These are phyloP conservation scores for Bombus superbus DNA, from an alignment of 1,140 invertebrate species.

Conservation along the genomic window DNA sequence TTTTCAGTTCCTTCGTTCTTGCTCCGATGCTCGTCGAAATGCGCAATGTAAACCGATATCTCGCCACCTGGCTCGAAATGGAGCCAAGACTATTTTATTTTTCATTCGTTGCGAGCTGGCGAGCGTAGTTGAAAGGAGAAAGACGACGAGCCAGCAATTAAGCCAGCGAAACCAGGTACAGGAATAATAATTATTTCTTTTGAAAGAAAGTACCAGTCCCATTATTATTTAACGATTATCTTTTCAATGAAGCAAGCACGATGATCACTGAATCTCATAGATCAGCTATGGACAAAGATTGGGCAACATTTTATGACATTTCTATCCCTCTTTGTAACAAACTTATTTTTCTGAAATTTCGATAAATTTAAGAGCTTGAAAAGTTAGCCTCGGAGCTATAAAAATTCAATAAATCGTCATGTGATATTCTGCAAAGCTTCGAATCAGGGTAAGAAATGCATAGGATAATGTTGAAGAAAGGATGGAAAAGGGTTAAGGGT, in stretches of 20 bases:
- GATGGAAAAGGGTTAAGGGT: not conserved
- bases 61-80: constrained; percentile 16
- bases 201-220: not conserved
- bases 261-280: not conserved
- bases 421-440: too few relatives aligned
- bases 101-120: not conserved
- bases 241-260: not conserved
- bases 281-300: not conserved
- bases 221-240: constrained; percentile 16
- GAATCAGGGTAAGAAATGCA: not conserved
- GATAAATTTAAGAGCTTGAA: not conserved
- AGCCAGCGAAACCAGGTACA: not conserved
- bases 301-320: not conserved
- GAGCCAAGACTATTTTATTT: constrained; percentile 48
- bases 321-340: not conserved
- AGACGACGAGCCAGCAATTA: constrained; percentile 4
- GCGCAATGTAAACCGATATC: constrained; percentile 40
- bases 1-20: not conserved
- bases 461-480: not conserved
- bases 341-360: not conserved
- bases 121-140: not conserved
- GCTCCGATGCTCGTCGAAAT: not conserved
- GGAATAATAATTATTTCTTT: constrained; percentile 39
- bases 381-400: too few relatives aligned
- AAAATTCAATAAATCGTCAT: not conserved